Percentiles rank a stretch among this genome's conserved stretches.
phyloP scores from a whole-genome alignment of 2,888 invertebrate species.

The Lithophane semibrunnea region DNA sequence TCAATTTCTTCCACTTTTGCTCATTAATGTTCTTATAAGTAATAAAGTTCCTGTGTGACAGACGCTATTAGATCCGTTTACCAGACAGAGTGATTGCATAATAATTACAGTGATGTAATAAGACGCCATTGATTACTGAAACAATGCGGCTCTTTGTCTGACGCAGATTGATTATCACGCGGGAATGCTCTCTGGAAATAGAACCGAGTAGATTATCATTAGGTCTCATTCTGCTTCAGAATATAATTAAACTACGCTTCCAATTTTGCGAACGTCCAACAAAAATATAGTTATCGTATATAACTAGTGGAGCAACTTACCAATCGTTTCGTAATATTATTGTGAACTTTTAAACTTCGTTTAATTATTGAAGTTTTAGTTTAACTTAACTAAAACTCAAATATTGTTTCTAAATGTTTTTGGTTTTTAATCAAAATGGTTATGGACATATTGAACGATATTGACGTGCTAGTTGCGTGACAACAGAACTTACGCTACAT shows the following conservation, averaged over 20 bases:
- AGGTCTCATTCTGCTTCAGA: conserved; percentile 4
- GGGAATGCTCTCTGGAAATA: conserved; percentile 11
- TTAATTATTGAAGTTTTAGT: conserved; percentile 14
- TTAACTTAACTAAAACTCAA: neutral
- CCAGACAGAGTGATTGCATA: conserved; percentile 15
- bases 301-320: neutral
- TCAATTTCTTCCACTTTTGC: neutral
- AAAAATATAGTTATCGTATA: neutral
- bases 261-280: neutral
- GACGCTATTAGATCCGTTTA: conserved; percentile 2
- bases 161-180: conserved; percentile 31
- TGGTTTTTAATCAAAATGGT: neutral
- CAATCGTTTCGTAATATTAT: neutral
- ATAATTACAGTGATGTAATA: conserved; percentile 32
- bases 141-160: conserved; percentile 35
- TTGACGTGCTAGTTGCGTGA: neutral
- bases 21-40: neutral
- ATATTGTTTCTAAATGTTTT: neutral
- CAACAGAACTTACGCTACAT: neutral
- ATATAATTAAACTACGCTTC: conserved; percentile 5
- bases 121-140: conserved; percentile 38
- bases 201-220: conserved; percentile 24
- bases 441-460: neutral
- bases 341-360: conserved; percentile 17
- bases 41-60: conserved; percentile 9